These are phyloP conservation scores for Xiphophorus hellerii DNA, from an alignment of 2,113 vertebrate species.

Conservation along the genomic window DNA sequence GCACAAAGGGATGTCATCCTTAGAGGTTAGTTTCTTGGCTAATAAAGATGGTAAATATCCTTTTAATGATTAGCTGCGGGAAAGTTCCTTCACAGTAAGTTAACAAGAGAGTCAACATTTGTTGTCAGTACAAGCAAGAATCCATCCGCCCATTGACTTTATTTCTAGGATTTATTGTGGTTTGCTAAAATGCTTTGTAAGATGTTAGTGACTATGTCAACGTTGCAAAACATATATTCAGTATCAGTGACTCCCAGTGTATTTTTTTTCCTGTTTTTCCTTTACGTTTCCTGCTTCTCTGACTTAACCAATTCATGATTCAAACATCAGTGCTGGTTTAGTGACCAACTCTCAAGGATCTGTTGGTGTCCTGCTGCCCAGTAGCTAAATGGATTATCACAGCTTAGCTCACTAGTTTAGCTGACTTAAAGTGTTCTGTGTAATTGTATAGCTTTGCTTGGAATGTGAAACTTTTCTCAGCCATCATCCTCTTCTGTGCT, in stretches of 20 bases:
- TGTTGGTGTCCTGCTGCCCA: constrained; percentile 4
- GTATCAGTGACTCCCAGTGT: not conserved
- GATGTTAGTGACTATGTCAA: not conserved
- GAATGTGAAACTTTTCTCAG: constrained; percentile 39
- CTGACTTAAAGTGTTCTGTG: constrained; percentile 21
- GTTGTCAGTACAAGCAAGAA: not conserved
- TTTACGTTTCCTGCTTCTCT: not conserved
- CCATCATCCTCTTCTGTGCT: constrained; percentile 44
- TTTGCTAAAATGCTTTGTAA: not conserved
- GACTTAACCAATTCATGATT: not conserved
- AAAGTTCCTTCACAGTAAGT: not conserved
- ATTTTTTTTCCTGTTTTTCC: not conserved
- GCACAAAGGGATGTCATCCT: not conserved
- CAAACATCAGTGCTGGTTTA: not conserved
- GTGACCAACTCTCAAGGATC: not conserved
- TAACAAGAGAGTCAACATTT: not conserved
- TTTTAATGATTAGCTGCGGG: not conserved
- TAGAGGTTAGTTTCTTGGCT: not conserved
- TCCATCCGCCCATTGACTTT: not conserved
- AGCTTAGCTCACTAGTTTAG: constrained; percentile 33
- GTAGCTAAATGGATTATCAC: constrained; percentile 30
- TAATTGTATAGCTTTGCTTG: constrained; percentile 32
- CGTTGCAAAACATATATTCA: not conserved
- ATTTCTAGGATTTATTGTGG: not conserved
- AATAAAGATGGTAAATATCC: not conserved